Percentiles rank a stretch among this genome's conserved stretches.
phyloP scores from a whole-genome alignment of 2,888 invertebrate species.

The Thalpophila matura region DNA sequence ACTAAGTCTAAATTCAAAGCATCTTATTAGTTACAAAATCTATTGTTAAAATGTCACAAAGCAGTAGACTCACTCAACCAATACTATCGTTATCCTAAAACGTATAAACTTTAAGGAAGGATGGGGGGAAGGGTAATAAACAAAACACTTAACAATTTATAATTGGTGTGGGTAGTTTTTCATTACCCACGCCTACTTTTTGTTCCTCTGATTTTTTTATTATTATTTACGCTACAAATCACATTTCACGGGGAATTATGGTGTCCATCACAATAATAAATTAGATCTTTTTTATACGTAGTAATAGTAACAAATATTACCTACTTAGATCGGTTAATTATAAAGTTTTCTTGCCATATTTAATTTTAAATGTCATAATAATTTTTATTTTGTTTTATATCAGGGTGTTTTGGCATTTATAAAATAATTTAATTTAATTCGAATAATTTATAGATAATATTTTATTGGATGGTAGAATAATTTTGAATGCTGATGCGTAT shows the following conservation, averaged over 20 bases:
- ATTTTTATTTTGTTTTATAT: conserved; percentile 28
- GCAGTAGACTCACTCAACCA: no score
- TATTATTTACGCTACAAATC: no score
- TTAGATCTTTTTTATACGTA: conserved; percentile 6
- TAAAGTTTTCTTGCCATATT: conserved; percentile 55
- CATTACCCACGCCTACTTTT: no score
- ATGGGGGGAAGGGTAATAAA: no score
- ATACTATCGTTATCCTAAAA: no score
- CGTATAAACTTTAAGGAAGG: no score
- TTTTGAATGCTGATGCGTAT: background rate
- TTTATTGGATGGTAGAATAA: background rate
- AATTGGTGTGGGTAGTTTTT: no score
- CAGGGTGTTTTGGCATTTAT: conserved; percentile 61
- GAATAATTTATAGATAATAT: conserved; percentile 6
- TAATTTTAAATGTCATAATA: conserved; percentile 42
- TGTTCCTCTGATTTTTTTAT: no score
- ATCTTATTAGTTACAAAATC: no score
- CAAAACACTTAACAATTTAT: no score
- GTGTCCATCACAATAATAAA: conserved; percentile 5
- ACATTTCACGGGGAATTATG: background rate
- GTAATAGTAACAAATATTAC: conserved; percentile 25
- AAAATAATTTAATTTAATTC: conserved; percentile 19
- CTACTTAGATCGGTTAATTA: conserved; percentile 6
- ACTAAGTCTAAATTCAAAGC: no score
- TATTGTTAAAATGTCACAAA: no score